Evolutionary conservation across 2,113 vertebrate genomes (phyloP), one percentile per base, ranked within the genome.

Genomic region (Xenopus laevis): DNA sequence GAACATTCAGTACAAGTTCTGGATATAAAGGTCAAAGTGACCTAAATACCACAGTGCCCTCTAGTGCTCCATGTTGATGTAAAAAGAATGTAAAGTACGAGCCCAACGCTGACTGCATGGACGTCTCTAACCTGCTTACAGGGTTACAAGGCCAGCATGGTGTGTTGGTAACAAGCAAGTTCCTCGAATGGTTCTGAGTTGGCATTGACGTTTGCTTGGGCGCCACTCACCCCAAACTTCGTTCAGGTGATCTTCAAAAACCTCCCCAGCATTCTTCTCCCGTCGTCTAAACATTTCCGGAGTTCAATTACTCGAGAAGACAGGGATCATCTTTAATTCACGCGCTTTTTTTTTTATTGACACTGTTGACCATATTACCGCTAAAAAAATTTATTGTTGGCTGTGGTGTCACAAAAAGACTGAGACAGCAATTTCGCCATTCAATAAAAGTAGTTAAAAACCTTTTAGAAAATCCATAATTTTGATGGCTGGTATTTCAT

Each of bases 371-470:
- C 82, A 40, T 86, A 86, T 89, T 89, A 91, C 77, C 81, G 84
- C 82, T 87, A 85, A 89, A 55, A 27, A 50, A 92, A 93, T 91
- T 92, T 92, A 93, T 92, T 90, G 87, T 88, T 88, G 88, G 88
- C 87, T 86, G 84, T 87, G 89, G 91, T 90, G 89, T 91, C 90
- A 87, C 89, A 91, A 91, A 92, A 90, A 88, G 90, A 90, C 91
- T 91, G 15, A 92, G 91, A 90, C 89, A 92, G 91, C 91, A 84
- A 92, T 92, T 93, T 92, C 91, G 86, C 89, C 90, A 69, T 92
- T 91, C 91, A 93, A 92, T 92, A 92, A 92, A 93, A 92, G 89
- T 91, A 91, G 91, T 92, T 92, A 93, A 92, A 92, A 93, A 91
- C 89, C 89, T 92, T 91, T 92, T 91, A 92, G 90, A 92, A 92